Evolutionary conservation across 2,113 vertebrate species (phyloP).

Genomic region (Elephas maximus): DNA sequence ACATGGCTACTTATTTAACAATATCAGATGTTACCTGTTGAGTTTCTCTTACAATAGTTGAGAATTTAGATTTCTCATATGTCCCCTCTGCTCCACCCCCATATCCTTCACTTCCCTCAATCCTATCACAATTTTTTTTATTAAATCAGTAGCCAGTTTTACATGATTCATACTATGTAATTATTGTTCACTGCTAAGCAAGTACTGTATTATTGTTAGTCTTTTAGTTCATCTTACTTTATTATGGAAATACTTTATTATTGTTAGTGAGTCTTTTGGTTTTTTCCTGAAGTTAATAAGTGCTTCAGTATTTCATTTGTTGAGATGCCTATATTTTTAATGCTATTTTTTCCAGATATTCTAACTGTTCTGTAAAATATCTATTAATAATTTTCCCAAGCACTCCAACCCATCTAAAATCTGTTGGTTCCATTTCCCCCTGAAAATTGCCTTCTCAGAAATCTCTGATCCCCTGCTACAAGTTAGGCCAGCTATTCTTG

Average conservation of each 20-base stretch:
- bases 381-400: not conserved
- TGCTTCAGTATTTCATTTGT: conserved; percentile 36
- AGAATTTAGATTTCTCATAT: conserved; percentile 46
- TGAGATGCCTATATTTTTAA: conserved; percentile 49
- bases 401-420: conserved; percentile 7
- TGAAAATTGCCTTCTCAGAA: not conserved
- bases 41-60: conserved; percentile 8
- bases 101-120: conserved; percentile 3
- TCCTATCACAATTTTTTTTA: not conserved
- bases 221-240: not conserved
- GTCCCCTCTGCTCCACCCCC: no score
- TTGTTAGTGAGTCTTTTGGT: not conserved
- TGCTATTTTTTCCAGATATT: not conserved
- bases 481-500: not conserved
- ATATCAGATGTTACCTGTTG: conserved; percentile 17
- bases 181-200: not conserved
- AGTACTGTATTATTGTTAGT: not conserved
- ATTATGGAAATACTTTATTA: not conserved
- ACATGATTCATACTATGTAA: not conserved
- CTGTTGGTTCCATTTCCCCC: not conserved
- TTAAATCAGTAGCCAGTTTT: conserved; percentile 25
- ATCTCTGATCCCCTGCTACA: not conserved
- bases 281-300: conserved; percentile 30
- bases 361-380: conserved; percentile 25
- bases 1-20: not conserved